Conservation (phyloP, 92 coral and sea anemone genomes). For the Zoanthus gigantus region DNA sequence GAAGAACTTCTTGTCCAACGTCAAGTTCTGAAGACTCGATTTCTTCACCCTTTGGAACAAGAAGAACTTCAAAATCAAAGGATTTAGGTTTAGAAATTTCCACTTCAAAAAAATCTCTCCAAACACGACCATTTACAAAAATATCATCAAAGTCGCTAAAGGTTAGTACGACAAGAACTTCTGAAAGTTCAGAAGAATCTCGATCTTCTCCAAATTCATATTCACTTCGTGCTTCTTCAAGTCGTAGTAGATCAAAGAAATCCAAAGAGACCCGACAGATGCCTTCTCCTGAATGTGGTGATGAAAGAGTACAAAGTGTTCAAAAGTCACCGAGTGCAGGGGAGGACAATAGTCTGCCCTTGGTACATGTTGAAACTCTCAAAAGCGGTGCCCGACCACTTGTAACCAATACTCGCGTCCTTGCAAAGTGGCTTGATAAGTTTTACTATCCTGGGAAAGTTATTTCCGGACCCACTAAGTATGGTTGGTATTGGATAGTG, state of each 20-base stretch:
- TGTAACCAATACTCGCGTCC: slow-evolving; percentile 78
- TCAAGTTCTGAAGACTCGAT: not conserved
- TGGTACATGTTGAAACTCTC: slow-evolving; percentile 25
- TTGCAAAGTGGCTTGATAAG: slow-evolving; percentile 92
- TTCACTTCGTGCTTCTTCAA: not conserved
- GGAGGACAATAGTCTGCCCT: not conserved
- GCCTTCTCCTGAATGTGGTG: not conserved
- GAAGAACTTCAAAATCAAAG: not conserved
- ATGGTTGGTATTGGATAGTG: slow-evolving; percentile 60
- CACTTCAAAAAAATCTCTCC: not conserved
- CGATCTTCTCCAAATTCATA: not conserved
- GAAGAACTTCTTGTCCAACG: not conserved
- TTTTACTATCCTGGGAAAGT: slow-evolving; percentile 87
- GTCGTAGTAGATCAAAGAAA: not conserved
- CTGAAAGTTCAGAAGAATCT: not conserved
- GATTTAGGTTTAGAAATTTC: not conserved
- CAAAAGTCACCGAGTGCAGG: not conserved
- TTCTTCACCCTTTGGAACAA: not conserved
- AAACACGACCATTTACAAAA: not conserved
- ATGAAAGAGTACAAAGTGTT: not conserved
- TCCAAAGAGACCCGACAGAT: not conserved
- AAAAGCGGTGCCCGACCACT: slow-evolving; percentile 46
- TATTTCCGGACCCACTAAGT: slow-evolving; percentile 65
- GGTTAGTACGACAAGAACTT: not conserved
- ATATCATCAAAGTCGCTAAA: slow-evolving; percentile 1